These are phyloP conservation scores for Himalopsyche phryganea DNA, from an alignment of 1,140 invertebrate species.

Conservation along the genomic window DNA sequence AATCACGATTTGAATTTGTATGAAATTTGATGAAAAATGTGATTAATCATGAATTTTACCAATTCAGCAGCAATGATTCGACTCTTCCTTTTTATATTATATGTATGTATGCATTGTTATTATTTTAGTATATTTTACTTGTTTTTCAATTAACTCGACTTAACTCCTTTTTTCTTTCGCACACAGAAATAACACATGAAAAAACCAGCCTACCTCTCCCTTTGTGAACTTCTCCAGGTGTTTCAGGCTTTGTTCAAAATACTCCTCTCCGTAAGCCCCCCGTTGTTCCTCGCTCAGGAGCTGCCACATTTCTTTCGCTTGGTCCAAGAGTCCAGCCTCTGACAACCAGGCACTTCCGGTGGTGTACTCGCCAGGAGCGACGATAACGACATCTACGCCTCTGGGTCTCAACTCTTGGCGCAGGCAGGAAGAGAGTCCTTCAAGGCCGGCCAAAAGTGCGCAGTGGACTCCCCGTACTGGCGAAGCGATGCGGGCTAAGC, in stretches of 20 bases:
- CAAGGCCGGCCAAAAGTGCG: constrained; percentile 71
- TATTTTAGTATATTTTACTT: no score
- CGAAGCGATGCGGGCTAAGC: constrained; percentile 71
- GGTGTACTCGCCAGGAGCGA: constrained; percentile 79
- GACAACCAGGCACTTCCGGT: constrained; percentile 73
- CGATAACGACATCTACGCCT: constrained; percentile 70
- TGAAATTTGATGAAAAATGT: no score
- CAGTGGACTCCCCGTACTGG: constrained; percentile 77
- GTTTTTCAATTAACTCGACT: no score
- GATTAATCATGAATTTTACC: no score
- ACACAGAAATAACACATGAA: no score
- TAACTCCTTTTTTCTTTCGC: no score
- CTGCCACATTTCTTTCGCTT: constrained; percentile 78
- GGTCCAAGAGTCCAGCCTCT: constrained; percentile 66
- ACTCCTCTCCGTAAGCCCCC: constrained; percentile 73
- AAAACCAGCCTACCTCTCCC: constrained; percentile 40
- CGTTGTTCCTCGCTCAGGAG: constrained; percentile 70
- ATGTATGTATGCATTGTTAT: no score
- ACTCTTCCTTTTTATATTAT: no score
- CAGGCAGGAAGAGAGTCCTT: constrained; percentile 76
- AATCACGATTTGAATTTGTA: no score
- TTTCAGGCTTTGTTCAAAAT: constrained; percentile 74
- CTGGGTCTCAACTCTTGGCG: constrained; percentile 75
- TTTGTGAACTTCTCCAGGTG: constrained; percentile 74
- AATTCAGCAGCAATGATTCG: no score